Conservation (phyloP, 2,797 vertebrate species). For the Calcarius lapponicus region DNA sequence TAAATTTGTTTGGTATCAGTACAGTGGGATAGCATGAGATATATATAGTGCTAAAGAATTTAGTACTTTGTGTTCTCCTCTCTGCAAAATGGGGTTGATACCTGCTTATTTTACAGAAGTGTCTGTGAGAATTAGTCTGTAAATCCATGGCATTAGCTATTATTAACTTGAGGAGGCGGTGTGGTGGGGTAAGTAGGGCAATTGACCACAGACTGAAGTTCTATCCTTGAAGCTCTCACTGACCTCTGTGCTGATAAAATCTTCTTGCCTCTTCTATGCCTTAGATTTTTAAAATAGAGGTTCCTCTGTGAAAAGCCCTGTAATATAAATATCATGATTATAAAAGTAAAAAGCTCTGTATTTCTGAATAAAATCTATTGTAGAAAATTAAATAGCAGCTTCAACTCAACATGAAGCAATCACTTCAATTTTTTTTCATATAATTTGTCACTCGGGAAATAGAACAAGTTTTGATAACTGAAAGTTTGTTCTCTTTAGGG, state of each 20-base stretch:
- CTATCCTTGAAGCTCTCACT: not conserved
- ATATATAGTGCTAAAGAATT: not conserved
- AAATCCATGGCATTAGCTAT: slow-evolving; percentile 60
- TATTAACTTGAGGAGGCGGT: slow-evolving; percentile 47
- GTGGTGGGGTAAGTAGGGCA: slow-evolving; percentile 32
- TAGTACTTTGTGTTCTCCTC: not conserved
- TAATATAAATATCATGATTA: not conserved
- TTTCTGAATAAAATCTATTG: not conserved
- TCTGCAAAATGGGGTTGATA: slow-evolving; percentile 22
- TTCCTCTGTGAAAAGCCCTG: not conserved
- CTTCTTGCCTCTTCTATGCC: not conserved
- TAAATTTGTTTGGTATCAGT: not conserved
- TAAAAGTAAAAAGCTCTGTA: not conserved
- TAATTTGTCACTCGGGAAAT: not conserved
- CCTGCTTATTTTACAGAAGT: slow-evolving; percentile 15
- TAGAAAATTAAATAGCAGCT: not conserved
- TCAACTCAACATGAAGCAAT: not conserved
- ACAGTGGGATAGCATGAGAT: not conserved
- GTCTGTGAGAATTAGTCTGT: slow-evolving; percentile 36
- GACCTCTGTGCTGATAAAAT: not conserved
- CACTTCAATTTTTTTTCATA: not conserved
- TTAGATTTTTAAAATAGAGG: not conserved
- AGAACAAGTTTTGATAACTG: not conserved
- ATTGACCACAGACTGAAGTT: not conserved
- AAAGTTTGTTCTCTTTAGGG: not conserved